phyloP scores from a whole-genome alignment of 2,113 vertebrate species.

The Ophthalmolycus amberensis region DNA sequence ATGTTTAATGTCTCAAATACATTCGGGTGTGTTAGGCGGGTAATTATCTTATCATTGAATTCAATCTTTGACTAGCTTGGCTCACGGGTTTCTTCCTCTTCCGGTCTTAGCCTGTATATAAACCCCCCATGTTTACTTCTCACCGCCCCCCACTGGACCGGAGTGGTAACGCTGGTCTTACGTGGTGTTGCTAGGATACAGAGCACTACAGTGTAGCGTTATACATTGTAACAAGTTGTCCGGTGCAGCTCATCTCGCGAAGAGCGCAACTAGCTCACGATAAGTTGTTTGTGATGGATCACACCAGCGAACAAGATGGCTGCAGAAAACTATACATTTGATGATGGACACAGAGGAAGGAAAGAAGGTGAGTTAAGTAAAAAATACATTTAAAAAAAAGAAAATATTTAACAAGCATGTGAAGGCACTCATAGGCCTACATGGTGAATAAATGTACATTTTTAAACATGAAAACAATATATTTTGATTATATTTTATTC shows the following conservation, averaged over 20 bases:
- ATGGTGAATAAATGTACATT: background rate
- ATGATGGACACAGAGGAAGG: conserved; percentile 64
- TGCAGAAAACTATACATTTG: conserved; percentile 68
- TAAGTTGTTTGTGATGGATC: conserved; percentile 10
- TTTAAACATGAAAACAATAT: conserved; percentile 12
- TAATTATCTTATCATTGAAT: conserved; percentile 3
- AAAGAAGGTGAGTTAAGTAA: conserved; percentile 76
- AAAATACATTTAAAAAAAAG: background rate
- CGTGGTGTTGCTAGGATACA: conserved; percentile 70
- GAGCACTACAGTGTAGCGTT: conserved; percentile 24
- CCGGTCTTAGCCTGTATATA: background rate
- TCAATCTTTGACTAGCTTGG: conserved; percentile 19
- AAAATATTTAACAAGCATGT: background rate
- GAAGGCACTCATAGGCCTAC: background rate
- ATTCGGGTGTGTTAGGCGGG: background rate
- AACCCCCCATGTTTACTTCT: accelerated
- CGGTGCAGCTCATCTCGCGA: background rate
- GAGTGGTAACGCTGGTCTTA: background rate
- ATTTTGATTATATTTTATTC: background rate
- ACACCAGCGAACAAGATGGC: conserved; percentile 60
- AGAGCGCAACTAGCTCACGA: background rate
- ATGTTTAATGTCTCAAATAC: background rate
- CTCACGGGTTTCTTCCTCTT: conserved; percentile 30
- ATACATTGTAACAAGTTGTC: background rate
- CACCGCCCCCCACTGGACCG: conserved; percentile 47